These are phyloP conservation scores for Camptogramma bilineatum DNA, from an alignment of 2,888 invertebrate genomes.

Conservation along the genomic window DNA sequence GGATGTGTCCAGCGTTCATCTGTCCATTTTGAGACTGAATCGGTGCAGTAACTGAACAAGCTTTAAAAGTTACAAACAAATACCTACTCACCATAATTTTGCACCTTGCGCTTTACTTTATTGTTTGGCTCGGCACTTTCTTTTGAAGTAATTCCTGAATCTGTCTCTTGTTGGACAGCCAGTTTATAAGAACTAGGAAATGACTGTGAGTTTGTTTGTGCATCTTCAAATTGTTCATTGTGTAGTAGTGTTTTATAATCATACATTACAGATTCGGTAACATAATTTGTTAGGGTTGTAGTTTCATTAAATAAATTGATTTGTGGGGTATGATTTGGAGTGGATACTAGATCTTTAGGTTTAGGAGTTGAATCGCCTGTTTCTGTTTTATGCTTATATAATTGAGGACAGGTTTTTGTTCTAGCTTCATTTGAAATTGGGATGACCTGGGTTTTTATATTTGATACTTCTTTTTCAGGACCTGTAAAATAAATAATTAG, in stretches of 20 bases:
- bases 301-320: constrained; percentile 8
- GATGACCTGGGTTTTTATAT: constrained; percentile 8
- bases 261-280: constrained; percentile 21
- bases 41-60: no score
- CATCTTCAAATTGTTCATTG: constrained; percentile 3
- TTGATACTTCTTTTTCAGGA: constrained; percentile 13
- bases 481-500: constrained; percentile 21
- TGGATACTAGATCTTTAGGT: constrained; percentile 8
- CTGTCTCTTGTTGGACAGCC: not conserved
- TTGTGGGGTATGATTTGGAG: not conserved
- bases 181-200: constrained; percentile 2
- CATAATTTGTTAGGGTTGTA: constrained; percentile 11
- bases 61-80: not conserved
- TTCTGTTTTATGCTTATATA: not conserved
- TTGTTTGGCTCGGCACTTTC: not conserved
- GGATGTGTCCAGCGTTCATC: no score
- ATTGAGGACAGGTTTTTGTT: constrained; percentile 13
- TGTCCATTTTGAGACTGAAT: no score
- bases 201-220: constrained; percentile 5
- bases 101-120: constrained; percentile 28
- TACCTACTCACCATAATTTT: constrained; percentile 46
- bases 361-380: not conserved
- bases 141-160: not conserved
- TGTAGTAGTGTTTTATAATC: constrained; percentile 1
- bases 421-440: constrained; percentile 7